Conservation (phyloP, 2,797 vertebrate genomes). For the Coluber constrictor region DNA sequence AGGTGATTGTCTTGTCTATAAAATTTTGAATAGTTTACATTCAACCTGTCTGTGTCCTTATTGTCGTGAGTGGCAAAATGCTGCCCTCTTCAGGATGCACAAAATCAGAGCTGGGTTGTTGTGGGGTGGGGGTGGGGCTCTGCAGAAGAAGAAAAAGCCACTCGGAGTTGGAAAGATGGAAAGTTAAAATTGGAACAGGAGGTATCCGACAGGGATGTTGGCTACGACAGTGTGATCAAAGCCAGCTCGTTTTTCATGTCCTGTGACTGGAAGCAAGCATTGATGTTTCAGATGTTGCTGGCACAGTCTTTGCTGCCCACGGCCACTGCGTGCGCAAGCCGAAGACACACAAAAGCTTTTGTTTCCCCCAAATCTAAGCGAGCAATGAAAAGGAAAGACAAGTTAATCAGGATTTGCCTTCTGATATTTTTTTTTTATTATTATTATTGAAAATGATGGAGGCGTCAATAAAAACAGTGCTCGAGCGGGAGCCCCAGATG, state of each 20-base stretch:
- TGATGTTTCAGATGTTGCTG: neutral
- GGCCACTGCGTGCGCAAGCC: neutral
- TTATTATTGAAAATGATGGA: neutral
- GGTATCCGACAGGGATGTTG: neutral
- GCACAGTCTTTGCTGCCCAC: neutral
- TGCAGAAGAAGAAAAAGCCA: neutral
- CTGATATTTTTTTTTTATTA: neutral
- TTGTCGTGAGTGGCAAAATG: neutral
- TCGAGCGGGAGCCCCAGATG: neutral
- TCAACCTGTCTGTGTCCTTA: neutral
- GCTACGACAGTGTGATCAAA: neutral
- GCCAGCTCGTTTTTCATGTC: neutral
- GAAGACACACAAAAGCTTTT: neutral
- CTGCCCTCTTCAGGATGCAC: neutral
- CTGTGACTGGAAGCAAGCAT: neutral
- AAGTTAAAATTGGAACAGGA: neutral
- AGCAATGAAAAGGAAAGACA: neutral
- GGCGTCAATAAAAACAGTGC: neutral
- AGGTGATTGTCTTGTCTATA: too few species aligned
- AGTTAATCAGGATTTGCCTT: neutral
- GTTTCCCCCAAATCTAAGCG: neutral
- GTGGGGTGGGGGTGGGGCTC: too few species aligned
- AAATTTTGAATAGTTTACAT: neutral
- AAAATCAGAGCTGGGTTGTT: neutral
- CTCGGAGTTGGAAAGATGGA: neutral